Evolutionary conservation across 2,797 vertebrate genomes (phyloP), one percentile per base, ranked within the genome.

Genomic region (Schizothorax lantsangensis): DNA sequence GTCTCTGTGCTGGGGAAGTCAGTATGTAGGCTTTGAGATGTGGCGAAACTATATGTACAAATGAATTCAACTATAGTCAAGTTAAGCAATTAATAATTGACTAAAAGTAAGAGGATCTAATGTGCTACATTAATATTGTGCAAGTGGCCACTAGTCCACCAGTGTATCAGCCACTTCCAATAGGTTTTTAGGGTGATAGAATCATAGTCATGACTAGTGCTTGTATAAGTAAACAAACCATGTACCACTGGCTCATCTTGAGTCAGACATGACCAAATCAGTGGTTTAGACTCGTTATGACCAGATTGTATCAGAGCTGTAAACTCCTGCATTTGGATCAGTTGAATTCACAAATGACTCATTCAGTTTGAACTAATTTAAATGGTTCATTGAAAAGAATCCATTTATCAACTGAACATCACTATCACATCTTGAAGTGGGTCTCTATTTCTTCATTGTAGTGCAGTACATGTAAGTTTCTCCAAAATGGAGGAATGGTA

Each of bases 21-120:
- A 72, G 19, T 52, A 52, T 21, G 40, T 80, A 80, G 40, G 17
- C 59, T 66, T 78, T 78, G 30, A 78, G 6, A 75, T 52, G 45
- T 33, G 17, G 11, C 0, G 17, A 71, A 47, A 69, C 40, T 9
- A 38, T 36, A 62, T 73, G 30, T 12, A 62, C 52, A 79, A 66
- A 80, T 40, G 8, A 81, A 73, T 26, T 59, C n/a, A 83, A 43
- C 6, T 4, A 10, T 40, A 73, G 52, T 69, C 21, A 71, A 38
- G 14, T 40, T 57, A n/a, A 59, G n/a, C 49, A 30, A 26, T 12
- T 59, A 38, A 84, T 74, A 47, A 38, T 11, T 69, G 80, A 71
- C 10, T 71, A n/a, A 36, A 11, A 47, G 5, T 52, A 49, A 52
- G 26, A 71, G 7, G 4, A 14, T n/a, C 33, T 52, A 15, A 45